These are phyloP conservation scores for Orgyia antiqua DNA, from an alignment of 2,888 invertebrate species.

Conservation along the genomic window DNA sequence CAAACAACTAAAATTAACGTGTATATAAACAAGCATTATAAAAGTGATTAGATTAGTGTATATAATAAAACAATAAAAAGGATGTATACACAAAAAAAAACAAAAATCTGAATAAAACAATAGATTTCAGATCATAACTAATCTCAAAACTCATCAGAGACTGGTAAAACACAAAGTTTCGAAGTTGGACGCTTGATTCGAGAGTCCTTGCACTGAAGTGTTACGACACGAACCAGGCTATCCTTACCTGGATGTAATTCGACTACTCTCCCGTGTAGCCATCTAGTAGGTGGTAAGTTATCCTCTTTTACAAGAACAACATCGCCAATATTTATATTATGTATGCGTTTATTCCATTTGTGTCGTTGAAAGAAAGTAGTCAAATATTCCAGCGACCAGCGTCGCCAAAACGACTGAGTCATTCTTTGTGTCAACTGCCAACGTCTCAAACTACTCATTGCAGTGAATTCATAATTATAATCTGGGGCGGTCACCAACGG, in stretches of 20 bases:
- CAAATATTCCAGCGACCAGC: conserved; percentile 1
- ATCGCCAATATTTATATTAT: not conserved
- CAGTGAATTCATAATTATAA: not conserved
- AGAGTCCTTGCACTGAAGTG: not conserved
- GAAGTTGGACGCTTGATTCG: not conserved
- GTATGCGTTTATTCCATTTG: not conserved
- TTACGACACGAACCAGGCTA: not conserved
- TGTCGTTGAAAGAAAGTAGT: not conserved
- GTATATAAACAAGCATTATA: too few relatives aligned
- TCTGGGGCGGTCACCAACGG: not conserved
- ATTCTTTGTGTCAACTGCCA: not conserved
- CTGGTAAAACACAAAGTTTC: conserved; percentile 1
- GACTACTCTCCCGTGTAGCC: not conserved
- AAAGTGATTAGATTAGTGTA: too few relatives aligned
- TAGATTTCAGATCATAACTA: too few relatives aligned
- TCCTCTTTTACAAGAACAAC: conserved; percentile 1
- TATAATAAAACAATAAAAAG: too few relatives aligned
- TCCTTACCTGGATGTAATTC: not conserved
- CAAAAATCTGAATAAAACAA: too few relatives aligned
- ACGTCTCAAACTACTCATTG: not conserved
- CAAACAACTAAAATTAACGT: too few relatives aligned
- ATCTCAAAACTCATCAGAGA: conserved; percentile 1
- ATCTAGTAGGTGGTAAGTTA: conserved; percentile 1
- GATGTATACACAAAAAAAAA: too few relatives aligned
- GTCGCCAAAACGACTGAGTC: not conserved